phyloP scores from a whole-genome alignment of 2,888 invertebrate genomes.

The Prenolepis imparis region DNA sequence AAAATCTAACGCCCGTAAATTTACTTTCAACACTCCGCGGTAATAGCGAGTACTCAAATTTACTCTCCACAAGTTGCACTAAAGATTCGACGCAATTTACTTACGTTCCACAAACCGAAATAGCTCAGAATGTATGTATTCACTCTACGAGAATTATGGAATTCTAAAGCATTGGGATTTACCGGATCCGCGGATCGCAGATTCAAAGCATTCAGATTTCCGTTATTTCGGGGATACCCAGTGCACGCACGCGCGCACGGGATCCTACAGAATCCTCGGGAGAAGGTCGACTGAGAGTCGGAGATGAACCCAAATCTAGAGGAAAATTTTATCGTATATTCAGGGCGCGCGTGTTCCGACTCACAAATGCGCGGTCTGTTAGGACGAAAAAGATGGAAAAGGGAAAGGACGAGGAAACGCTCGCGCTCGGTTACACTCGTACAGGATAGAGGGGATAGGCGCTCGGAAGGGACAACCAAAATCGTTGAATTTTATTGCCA shows the following conservation, averaged over 20 bases:
- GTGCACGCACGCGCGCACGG: conserved; percentile 41
- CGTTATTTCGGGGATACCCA: conserved; percentile 50
- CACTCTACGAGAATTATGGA: conserved; percentile 3
- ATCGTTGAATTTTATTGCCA: conserved; percentile 77
- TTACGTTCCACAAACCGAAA: conserved; percentile 40
- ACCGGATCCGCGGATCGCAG: conserved; percentile 23
- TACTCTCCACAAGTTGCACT: conserved; percentile 12
- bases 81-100: conserved; percentile 36
- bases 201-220: conserved; percentile 41
- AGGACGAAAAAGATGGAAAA: conserved; percentile 42
- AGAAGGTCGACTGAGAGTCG: conserved; percentile 34
- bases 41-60: conserved; percentile 46
- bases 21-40: conserved; percentile 43
- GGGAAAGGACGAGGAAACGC: conserved; percentile 47
- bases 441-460: conserved; percentile 37
- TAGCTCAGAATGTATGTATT: conserved; percentile 28
- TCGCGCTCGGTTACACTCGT: conserved; percentile 52
- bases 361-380: conserved; percentile 73
- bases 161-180: conserved; percentile 12
- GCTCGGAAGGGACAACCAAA: conserved; percentile 59
- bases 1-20: conserved; percentile 37
- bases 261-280: conserved; percentile 34
- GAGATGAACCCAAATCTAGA: conserved; percentile 77
- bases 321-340: conserved; percentile 85
- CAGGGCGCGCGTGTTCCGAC: conserved; percentile 84